Evolutionary conservation across 1,140 invertebrate species (phyloP), one percentile per base, ranked within the genome.

Genomic region (Delia radicum): DNA sequence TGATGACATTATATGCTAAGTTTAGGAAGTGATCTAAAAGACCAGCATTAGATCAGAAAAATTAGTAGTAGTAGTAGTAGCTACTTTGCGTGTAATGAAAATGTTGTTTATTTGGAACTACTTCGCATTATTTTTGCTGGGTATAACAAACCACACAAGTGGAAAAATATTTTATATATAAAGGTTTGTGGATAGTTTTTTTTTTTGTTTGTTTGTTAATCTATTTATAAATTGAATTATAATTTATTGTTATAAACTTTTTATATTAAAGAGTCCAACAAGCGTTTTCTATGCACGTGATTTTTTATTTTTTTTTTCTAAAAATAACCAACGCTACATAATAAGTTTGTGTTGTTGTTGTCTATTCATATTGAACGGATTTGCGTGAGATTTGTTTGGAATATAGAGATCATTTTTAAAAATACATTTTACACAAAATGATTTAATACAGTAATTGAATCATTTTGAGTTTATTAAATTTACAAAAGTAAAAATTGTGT

Each of bases 271-370:
- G 26, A 31, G 18, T 31, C 31, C 63, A 67, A 67, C 27, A 67
- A 67, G 4, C 27, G 63, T 31, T 67, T 21, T 29, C 28, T 15
- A 29, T 67, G 63, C 63, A 67, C 63, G 63, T 67, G 63, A 67
- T 67, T 15, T n/a, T 67, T 29, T 10, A 3, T 42, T 65, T 26
- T 42, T 65, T 26, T 29, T 67, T 67, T 67, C 63, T 67, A 31
- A 67, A 67, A 67, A 67, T 67, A 67, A 29, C 29, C 28, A 31
- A 18, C 29, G 27, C 26, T 26, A 42, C 37, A 42, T 42, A 2
- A 10, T 10, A 33, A 10, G 12, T 42, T 15, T 42, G 3, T 42
- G n/a, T 42, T 42, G 3, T 42, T 5, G 3, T 42, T 42, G 37
- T 42, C 12, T 42, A 42, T 15, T 1, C 37, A 8, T 3, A 12